Base-by-base conservation (phyloP, 2,888 invertebrate genomes). In the Norana najaformis region DNA sequence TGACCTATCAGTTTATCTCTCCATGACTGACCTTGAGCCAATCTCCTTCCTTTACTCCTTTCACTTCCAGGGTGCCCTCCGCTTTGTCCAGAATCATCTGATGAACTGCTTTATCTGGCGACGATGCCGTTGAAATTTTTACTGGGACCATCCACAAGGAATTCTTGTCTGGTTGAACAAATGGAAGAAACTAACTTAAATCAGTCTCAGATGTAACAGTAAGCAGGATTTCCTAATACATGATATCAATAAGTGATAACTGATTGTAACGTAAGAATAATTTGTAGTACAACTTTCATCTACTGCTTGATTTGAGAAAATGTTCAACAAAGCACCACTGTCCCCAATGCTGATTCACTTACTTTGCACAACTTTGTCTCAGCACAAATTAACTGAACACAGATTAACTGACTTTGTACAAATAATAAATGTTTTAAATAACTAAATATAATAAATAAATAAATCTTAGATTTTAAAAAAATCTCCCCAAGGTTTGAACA, bases 111-210 rank as follows among this genome's bases (percentile, higher is more conserved):
- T 95, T 95, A 34, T 92, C 90, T 1, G 97, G 97, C 93, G 96
- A 96, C 90, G 96, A 96, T 90, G 96, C 96, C n/a, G 97, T 97
- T 89, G 97, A 97, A 91, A 98, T 96, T 69, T 97, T 97, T 91
- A 98, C 96, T 0, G 98, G 98, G 90, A 98, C 97, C 96, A 97
- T 97, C 98, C 98, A 98, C 20, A 96, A 94, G 90, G 96, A 96
- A 90, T 96, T 96, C 90, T 96, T 96, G 41, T 95, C 95, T 93
- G 89, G 16, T 89, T 83, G 18, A n/a, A 35, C 13, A 69, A 38
- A n/a, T 23, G 30, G n/a, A 69, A 36, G 36, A 47, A 89, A 8
- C 37, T 37, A 36, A 88, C 23, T 11, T 53, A 13, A 89, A 37
- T 39, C 30, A 88, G 37, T 41, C 23, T 88, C 36, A 88, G 38